Evolutionary conservation across 2,888 invertebrate species (phyloP), one percentile per base, ranked within the genome.

Genomic region (Drosophila kuntzei): DNA sequence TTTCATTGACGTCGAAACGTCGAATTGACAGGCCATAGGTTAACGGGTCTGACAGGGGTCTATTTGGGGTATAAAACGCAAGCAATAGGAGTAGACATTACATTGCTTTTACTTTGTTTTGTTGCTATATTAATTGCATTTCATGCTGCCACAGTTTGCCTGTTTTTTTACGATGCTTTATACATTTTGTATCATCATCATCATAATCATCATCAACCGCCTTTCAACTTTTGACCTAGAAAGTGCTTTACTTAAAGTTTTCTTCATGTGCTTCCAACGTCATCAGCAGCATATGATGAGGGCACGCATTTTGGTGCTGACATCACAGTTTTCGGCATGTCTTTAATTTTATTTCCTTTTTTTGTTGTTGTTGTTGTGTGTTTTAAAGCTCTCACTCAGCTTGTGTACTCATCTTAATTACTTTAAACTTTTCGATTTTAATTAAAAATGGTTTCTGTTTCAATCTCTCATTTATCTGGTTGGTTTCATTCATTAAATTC

Each of bases 161-260:
- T 60, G 59, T 55, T 59, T 46, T 58, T 58, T 44, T 22, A 51
- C 8, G 20, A 50, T 50, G 50, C 50, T 67, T 67, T 63, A 66
- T 22, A 50, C 34, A 50, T 36, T 49, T 50, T 36, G 50, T 50
- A 50, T 36, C 39, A 34, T 36, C 27, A 49, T 49, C 41, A 20
- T 14, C n/a, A 12, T 43, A 34, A 51, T 32, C 54, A 39, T 57
- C 49, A 32, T 57, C 58, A 67, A 71, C 77, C 77, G 73, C 78
- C 70, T 84, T 78, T 84, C 78, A 84, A 84, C 84, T 85, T 84
- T 85, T 84, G 86, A 81, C 83, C 84, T 76, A 84, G 81, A 85
- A 84, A 84, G 79, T 73, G 76, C 39, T 80, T 80, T 63, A 81
- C 79, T 85, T 83, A 66, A 67, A 58, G 64, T 78, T 60, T 72